A percentile compares a stretch with the other conserved stretches of the same genome.
Evolutionary conservation across 2,113 vertebrate genomes (phyloP).

Genomic region (Merops nubicus): DNA sequence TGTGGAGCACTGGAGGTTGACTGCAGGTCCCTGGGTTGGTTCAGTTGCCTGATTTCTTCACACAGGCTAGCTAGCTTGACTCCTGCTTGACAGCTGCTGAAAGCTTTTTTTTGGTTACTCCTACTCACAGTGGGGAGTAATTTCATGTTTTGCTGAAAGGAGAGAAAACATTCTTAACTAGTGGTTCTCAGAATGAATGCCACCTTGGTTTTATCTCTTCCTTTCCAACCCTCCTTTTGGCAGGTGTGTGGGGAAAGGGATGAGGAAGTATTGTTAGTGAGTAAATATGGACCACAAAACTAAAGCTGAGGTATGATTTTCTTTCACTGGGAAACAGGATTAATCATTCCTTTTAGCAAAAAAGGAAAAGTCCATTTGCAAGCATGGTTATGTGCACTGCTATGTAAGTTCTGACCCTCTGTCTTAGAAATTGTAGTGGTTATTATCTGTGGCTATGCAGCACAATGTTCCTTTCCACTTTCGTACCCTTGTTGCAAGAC

Average conservation of each 20-base stretch:
- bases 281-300: background rate
- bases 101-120: background rate
- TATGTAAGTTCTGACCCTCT: background rate
- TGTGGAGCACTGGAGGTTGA: background rate
- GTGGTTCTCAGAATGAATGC: background rate
- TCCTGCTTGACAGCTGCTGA: background rate
- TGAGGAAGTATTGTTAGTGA: background rate
- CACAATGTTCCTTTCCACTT: background rate
- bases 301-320: background rate
- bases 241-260: background rate
- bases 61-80: background rate
- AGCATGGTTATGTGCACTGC: background rate
- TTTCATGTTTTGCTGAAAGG: background rate
- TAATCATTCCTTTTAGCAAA: background rate
- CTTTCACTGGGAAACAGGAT: background rate
- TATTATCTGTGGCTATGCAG: background rate
- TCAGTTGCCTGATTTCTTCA: background rate
- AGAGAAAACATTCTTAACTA: background rate
- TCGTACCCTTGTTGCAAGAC: background rate
- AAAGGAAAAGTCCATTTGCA: background rate
- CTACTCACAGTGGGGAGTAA: accelerated
- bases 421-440: background rate
- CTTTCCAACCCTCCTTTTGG: background rate
- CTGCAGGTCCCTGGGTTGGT: background rate
- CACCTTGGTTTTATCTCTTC: background rate